Percentiles rank a stretch among this genome's conserved stretches.
Evolutionary conservation across 2,888 invertebrate genomes (phyloP).

Genomic region (Druceiella hillmani): DNA sequence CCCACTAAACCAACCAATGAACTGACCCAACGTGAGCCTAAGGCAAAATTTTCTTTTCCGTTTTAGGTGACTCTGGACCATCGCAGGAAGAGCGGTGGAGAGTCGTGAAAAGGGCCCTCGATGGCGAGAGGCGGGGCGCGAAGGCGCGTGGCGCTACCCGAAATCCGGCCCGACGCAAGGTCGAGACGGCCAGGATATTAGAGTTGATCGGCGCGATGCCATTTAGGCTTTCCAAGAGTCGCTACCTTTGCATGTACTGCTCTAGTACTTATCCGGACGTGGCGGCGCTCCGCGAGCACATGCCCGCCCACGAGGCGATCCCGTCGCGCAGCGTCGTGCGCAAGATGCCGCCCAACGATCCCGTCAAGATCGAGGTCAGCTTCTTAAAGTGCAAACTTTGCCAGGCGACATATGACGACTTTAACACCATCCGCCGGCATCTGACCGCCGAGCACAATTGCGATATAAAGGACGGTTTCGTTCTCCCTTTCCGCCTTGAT

Average conservation of each 20-base stretch:
- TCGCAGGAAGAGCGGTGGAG: too few relatives aligned
- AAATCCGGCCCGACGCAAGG: too few relatives aligned
- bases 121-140: too few relatives aligned
- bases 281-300: constrained; percentile 40
- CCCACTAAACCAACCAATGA: too few relatives aligned
- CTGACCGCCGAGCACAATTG: constrained; percentile 34
- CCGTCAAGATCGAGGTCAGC: constrained; percentile 42
- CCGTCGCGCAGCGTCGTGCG: constrained; percentile 30
- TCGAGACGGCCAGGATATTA: constrained; percentile 40
- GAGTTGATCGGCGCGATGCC: constrained; percentile 39
- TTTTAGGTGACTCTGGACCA: too few relatives aligned
- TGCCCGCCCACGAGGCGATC: constrained; percentile 29
- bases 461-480: constrained; percentile 37
- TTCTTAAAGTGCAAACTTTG: constrained; percentile 37
- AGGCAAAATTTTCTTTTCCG: too few relatives aligned
- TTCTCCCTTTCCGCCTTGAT: constrained; percentile 41
- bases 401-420: constrained; percentile 31
- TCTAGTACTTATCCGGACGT: constrained; percentile 38
- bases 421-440: constrained; percentile 35
- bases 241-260: constrained; percentile 42
- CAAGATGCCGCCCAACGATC: constrained; percentile 42
- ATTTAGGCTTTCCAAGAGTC: constrained; percentile 40
- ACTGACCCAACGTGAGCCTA: too few relatives aligned
- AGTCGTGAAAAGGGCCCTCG: too few relatives aligned
- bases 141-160: too few relatives aligned